Evolutionary conservation across 2,797 vertebrate genomes (phyloP).

Genomic region (Tadarida brasiliensis): DNA sequence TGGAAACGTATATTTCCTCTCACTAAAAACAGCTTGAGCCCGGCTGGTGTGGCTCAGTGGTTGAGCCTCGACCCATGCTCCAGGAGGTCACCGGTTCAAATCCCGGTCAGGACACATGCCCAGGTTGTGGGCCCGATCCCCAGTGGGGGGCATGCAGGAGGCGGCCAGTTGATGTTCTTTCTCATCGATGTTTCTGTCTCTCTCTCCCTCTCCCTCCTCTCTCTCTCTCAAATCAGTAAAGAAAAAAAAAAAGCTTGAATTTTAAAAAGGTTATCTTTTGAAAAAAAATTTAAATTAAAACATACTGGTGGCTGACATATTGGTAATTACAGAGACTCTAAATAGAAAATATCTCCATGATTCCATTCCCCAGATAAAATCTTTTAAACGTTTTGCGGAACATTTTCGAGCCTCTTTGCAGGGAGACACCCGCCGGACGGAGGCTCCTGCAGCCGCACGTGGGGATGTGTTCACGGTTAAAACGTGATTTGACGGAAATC

Average conservation of each 20-base stretch:
- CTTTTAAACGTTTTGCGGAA: conserved; percentile 7
- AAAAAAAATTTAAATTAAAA: conserved; percentile 15
- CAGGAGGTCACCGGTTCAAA: too few relatives aligned
- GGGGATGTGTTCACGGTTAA: too few relatives aligned
- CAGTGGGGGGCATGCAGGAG: too few relatives aligned
- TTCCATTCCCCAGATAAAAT: not conserved
- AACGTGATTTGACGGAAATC: not conserved
- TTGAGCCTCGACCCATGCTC: too few relatives aligned
- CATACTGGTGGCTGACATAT: not conserved
- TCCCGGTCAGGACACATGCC: too few relatives aligned
- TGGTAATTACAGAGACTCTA: not conserved
- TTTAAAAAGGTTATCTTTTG: not conserved
- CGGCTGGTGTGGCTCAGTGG: too few relatives aligned
- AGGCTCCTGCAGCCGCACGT: not conserved
- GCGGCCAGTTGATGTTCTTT: too few relatives aligned
- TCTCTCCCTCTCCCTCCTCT: too few relatives aligned
- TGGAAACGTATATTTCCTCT: not conserved
- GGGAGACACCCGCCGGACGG: not conserved
- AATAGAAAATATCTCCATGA: not conserved
- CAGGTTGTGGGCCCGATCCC: too few relatives aligned
- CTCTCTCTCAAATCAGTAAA: too few relatives aligned
- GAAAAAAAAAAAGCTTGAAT: not conserved
- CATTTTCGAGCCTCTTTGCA: not conserved
- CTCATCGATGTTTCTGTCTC: too few relatives aligned
- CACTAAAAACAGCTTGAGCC: not conserved